phyloP scores from a whole-genome alignment of 2,113 vertebrate species.

The Zosterops hypoxanthus region DNA sequence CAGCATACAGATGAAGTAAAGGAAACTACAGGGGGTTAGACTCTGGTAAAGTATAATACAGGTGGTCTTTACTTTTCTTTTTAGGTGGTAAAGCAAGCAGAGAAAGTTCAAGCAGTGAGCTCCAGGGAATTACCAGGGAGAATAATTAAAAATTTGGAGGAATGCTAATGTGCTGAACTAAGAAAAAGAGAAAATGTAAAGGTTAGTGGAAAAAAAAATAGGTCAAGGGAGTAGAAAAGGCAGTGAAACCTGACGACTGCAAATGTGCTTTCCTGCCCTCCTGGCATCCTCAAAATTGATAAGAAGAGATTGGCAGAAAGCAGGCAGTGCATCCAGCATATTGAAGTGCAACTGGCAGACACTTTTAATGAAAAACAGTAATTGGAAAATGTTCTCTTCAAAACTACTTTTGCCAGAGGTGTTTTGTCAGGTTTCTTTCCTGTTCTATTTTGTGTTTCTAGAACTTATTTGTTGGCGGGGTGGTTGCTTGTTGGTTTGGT shows the following conservation, averaged over 20 bases:
- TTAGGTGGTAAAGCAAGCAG: neutral
- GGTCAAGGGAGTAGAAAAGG: conserved; percentile 12
- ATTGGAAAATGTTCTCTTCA: neutral
- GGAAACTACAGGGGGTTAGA: neutral
- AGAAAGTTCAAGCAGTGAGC: neutral
- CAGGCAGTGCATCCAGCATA: neutral
- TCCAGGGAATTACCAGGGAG: neutral
- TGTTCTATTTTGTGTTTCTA: neutral
- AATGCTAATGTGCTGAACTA: conserved; percentile 12
- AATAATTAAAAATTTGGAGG: conserved; percentile 33
- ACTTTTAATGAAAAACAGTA: neutral
- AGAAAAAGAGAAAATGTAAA: neutral
- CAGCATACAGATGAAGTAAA: neutral
- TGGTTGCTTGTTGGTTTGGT: neutral
- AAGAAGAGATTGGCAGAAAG: conserved; percentile 9
- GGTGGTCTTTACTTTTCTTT: neutral
- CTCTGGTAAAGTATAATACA: neutral
- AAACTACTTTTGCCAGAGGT: neutral
- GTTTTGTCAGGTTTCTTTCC: neutral
- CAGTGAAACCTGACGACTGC: neutral
- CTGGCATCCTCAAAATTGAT: neutral
- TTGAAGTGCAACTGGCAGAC: neutral
- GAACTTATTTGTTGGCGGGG: neutral
- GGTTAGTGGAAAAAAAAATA: neutral
- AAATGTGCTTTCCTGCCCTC: neutral